Evolutionary conservation across 2,797 vertebrate genomes (phyloP).

Genomic region (Mallotus villosus): DNA sequence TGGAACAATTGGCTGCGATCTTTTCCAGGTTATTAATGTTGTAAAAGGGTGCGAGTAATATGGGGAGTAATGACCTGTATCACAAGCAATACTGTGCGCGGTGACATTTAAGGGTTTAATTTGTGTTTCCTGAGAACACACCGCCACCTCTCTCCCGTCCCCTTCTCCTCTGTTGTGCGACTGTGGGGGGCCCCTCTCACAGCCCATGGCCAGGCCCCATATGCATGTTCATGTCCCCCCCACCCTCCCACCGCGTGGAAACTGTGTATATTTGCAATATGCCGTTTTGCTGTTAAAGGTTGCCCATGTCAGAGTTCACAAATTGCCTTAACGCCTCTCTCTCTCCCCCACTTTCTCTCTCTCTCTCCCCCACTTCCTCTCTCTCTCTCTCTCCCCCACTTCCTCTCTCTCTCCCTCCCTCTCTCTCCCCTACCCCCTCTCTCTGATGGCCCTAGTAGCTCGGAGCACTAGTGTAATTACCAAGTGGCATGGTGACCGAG

Average conservation of each 20-base stretch:
- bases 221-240: slow-evolving; percentile 58
- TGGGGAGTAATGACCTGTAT: slow-evolving; percentile 99
- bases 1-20: slow-evolving; percentile 78
- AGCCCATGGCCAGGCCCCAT: slow-evolving; percentile 28
- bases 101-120: slow-evolving; percentile 99
- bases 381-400: slow-evolving; percentile 70
- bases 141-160: slow-evolving; percentile 52
- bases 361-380: slow-evolving; percentile 73
- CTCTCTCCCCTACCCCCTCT: no score
- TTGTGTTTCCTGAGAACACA: slow-evolving; percentile 84
- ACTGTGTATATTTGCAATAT: slow-evolving; percentile 66
- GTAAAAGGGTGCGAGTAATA: slow-evolving; percentile 86
- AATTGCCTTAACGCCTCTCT: slow-evolving; percentile 83
- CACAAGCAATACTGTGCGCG: slow-evolving; percentile 94
- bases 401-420: no score
- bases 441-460: slow-evolving; percentile 46
- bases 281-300: slow-evolving; percentile 89
- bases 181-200: slow-evolving; percentile 11
- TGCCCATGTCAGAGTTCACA: slow-evolving; percentile 95
- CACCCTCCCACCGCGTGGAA: slow-evolving; percentile 67
- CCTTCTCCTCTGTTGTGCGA: slow-evolving; percentile 7
- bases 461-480: slow-evolving; percentile 79
- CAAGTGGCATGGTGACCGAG: slow-evolving; percentile 14
- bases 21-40: slow-evolving; percentile 96
- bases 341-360: slow-evolving; percentile 30